A percentile compares a stretch with the other conserved stretches of the same genome.
These are phyloP conservation scores for Syngnathus typhle DNA, from an alignment of 2,113 vertebrate genomes.

Conservation along the genomic window DNA sequence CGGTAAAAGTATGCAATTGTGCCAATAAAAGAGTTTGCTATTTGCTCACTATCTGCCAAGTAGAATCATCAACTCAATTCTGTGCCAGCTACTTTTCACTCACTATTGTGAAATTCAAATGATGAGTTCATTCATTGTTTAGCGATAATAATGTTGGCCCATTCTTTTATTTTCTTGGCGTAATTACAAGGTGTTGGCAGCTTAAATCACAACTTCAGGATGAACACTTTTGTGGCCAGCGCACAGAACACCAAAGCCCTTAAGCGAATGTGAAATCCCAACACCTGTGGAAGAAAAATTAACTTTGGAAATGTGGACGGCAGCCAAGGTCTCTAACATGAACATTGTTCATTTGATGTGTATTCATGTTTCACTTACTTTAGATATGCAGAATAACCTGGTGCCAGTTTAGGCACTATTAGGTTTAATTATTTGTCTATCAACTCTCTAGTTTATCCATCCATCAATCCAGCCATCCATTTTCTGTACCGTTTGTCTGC, in stretches of 20 bases:
- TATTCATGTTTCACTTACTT: not conserved
- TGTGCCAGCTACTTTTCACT: not conserved
- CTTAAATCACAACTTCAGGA: slow-evolving; percentile 8
- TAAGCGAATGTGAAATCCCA: not conserved
- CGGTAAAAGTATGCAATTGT: not conserved
- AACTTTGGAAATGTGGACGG: slow-evolving; percentile 2
- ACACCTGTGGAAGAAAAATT: slow-evolving; percentile 1
- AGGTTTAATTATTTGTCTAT: too few relatives aligned
- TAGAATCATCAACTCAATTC: not conserved
- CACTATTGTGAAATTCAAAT: not conserved
- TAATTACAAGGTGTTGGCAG: not conserved
- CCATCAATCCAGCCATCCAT: too few relatives aligned
- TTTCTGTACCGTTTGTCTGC: too few relatives aligned
- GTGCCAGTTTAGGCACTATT: not conserved
- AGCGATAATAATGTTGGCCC: not conserved
- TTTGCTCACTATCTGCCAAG: not conserved
- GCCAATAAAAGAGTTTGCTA: not conserved
- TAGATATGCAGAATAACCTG: not conserved
- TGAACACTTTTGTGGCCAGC: not conserved
- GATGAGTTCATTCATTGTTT: not conserved
- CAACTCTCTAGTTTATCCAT: too few relatives aligned
- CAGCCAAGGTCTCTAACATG: slow-evolving; percentile 3
- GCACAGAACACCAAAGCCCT: not conserved
- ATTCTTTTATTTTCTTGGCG: not conserved
- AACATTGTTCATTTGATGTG: not conserved